Evolutionary conservation across 92 coral and sea anemone genomes (phyloP).

Genomic region (Blastomussa wellsi): DNA sequence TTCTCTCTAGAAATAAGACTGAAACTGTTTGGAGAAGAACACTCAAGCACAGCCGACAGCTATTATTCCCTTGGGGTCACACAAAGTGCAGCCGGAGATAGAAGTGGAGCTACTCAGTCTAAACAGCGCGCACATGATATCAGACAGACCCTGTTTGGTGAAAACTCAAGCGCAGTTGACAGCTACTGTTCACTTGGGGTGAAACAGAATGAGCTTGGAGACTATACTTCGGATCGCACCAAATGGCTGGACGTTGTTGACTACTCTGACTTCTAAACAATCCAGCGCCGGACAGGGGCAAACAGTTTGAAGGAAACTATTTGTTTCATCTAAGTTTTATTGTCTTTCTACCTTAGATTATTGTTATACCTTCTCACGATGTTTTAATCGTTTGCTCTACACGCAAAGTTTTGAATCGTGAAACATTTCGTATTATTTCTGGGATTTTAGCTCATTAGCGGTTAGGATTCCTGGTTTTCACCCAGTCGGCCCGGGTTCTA

Average conservation of each 20-base stretch:
- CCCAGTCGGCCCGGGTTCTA: slow-evolving; percentile 97
- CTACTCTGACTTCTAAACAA: neutral
- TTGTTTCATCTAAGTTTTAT: too few species aligned
- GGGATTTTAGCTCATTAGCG: too few species aligned
- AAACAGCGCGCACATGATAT: neutral
- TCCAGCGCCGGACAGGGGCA: too few species aligned
- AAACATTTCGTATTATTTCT: too few species aligned
- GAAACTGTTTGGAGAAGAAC: slow-evolving; percentile 4
- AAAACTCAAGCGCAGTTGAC: neutral
- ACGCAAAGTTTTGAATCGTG: too few species aligned
- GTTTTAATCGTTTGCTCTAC: too few species aligned
- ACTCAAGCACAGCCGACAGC: slow-evolving; percentile 22
- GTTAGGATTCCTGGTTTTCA: slow-evolving; percentile 99
- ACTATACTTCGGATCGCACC: neutral
- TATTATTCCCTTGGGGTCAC: neutral
- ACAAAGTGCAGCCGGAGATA: neutral
- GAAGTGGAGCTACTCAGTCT: neutral
- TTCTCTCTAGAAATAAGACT: neutral
- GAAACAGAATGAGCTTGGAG: neutral
- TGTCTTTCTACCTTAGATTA: too few species aligned
- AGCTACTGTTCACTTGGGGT: neutral
- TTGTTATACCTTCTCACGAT: too few species aligned
- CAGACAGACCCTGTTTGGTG: neutral
- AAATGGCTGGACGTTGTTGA: neutral
- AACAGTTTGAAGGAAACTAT: too few species aligned